Conservation (phyloP, 1,140 invertebrate species). For the Drosophila truncata region DNA sequence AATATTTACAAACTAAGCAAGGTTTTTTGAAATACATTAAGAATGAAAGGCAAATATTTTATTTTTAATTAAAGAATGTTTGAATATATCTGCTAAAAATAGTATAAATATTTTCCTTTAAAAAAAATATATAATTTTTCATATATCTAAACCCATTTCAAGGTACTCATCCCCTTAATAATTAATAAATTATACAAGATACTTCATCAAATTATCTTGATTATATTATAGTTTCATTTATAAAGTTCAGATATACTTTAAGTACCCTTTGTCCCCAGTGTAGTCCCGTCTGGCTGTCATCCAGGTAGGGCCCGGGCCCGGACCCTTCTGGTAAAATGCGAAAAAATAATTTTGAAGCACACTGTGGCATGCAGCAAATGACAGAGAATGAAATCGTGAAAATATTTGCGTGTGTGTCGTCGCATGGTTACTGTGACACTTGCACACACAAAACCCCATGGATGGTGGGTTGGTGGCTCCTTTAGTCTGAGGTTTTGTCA, state of each 20-base stretch:
- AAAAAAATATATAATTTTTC: background rate
- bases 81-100: background rate
- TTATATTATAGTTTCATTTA: background rate
- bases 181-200: background rate
- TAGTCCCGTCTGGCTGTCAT: slow-evolving; percentile 27
- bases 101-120: background rate
- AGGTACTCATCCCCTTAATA: no score
- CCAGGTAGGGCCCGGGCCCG: slow-evolving; percentile 49
- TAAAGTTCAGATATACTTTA: background rate
- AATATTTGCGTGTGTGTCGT: slow-evolving; percentile 85
- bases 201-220: background rate
- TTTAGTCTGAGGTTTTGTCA: slow-evolving; percentile 10
- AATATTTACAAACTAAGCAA: background rate
- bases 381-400: slow-evolving; percentile 85
- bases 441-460: slow-evolving; percentile 51
- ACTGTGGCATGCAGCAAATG: slow-evolving; percentile 84
- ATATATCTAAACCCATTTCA: background rate
- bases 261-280: slow-evolving; percentile 24
- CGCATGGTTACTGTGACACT: slow-evolving; percentile 83
- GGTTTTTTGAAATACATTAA: no score
- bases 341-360: slow-evolving; percentile 83
- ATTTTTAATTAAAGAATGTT: background rate
- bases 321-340: slow-evolving; percentile 46
- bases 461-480: slow-evolving; percentile 13
- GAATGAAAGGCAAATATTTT: no score